phyloP scores from a whole-genome alignment of 1,140 invertebrate species.

The Harpegnathos saltator region DNA sequence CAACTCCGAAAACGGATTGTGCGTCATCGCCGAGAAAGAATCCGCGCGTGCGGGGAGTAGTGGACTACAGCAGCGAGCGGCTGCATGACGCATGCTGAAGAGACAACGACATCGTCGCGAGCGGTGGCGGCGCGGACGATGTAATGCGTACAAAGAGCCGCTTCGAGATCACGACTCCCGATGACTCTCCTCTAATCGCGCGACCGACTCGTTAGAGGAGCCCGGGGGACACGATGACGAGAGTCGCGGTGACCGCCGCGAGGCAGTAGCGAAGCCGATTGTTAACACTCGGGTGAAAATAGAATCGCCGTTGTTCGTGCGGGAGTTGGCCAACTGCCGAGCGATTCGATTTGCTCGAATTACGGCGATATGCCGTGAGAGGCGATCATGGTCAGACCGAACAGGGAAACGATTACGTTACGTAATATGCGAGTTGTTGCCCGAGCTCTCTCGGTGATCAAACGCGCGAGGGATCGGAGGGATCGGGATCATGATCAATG shows the following conservation, averaged over 20 bases:
- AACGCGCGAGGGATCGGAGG: neutral
- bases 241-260: neutral
- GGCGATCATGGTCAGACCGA: conserved; percentile 14
- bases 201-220: conserved; percentile 13
- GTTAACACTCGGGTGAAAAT: conserved; percentile 62
- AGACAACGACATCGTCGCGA: conserved; percentile 19
- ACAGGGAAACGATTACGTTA: conserved; percentile 49
- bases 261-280: conserved; percentile 4
- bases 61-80: neutral
- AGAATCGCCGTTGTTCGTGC: conserved; percentile 43
- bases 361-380: neutral
- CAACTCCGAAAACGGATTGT: conserved; percentile 73
- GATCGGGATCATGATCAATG: neutral
- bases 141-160: neutral
- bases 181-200: neutral
- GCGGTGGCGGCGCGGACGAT: neutral
- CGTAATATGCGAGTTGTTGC: conserved; percentile 37
- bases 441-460: neutral
- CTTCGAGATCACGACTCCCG: neutral
- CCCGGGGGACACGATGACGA: neutral
- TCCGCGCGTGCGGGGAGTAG: neutral
- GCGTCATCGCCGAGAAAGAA: conserved; percentile 72
- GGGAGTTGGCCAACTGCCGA: conserved; percentile 44
- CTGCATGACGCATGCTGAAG: conserved; percentile 37
- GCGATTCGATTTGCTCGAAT: conserved; percentile 59